phyloP scores from a whole-genome alignment of 2,888 invertebrate genomes.

The Oscheius sp. region DNA sequence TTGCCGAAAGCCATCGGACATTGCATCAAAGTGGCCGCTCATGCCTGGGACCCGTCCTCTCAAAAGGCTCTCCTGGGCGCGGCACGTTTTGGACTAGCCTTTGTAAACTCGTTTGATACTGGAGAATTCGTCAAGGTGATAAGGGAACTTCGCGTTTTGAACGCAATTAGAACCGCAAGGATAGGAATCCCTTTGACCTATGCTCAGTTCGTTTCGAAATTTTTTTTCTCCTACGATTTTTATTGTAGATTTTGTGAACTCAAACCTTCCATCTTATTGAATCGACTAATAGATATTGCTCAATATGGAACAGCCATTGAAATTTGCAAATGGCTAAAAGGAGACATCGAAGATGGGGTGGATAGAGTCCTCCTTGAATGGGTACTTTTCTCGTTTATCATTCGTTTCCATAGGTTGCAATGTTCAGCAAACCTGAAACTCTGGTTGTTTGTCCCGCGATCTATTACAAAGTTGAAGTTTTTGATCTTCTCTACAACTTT shows the following conservation, averaged over 20 bases:
- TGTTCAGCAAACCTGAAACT: no score
- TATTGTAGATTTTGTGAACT: conserved; percentile 30
- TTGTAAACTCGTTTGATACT: conserved; percentile 41
- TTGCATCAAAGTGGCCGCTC: conserved; percentile 42
- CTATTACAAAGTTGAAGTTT: no score
- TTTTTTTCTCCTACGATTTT: not conserved
- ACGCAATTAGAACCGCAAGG: conserved; percentile 39
- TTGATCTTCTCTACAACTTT: no score
- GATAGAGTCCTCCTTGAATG: conserved; percentile 54
- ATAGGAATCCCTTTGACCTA: conserved; percentile 51
- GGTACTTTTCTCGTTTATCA: conserved; percentile 36
- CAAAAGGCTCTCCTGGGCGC: conserved; percentile 44
- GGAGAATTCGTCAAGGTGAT: conserved; percentile 42
- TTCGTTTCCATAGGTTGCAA: not conserved
- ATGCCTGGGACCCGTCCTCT: conserved; percentile 35
- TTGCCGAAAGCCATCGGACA: conserved; percentile 44
- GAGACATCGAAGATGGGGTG: conserved; percentile 40
- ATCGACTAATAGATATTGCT: conserved; percentile 51
- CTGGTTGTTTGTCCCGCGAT: no score
- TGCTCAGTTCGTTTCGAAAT: conserved; percentile 35
- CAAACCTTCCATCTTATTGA: conserved; percentile 39
- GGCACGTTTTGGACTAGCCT: conserved; percentile 54
- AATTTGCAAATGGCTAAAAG: conserved; percentile 47
- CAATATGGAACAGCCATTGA: conserved; percentile 46
- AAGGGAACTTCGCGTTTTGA: conserved; percentile 46